Evolutionary conservation across 1,140 invertebrate genomes (phyloP).

Genomic region (Calosoma granatense): DNA sequence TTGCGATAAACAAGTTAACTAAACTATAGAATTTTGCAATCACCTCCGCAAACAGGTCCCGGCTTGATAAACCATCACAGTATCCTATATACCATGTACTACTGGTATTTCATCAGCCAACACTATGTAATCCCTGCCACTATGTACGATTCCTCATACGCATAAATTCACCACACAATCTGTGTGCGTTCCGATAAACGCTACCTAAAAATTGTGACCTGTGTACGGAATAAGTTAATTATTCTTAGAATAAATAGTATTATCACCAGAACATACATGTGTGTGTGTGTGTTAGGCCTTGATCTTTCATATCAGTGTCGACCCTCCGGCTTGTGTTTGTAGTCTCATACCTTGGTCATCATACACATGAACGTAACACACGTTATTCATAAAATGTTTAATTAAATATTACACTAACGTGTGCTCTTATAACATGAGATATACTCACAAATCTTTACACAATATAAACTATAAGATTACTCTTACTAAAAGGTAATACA

Average conservation of each 20-base stretch:
- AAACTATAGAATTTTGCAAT: too few species aligned
- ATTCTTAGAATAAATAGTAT: background rate
- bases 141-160: too few species aligned
- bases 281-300: background rate
- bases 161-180: too few species aligned
- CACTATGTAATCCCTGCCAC: too few species aligned
- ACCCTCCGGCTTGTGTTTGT: constrained; percentile 4
- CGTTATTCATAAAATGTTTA: background rate
- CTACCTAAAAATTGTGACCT: background rate
- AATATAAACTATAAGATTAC: background rate
- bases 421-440: background rate
- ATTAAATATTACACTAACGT: background rate
- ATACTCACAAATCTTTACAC: background rate
- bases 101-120: too few species aligned
- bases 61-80: too few species aligned
- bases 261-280: background rate
- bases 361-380: background rate
- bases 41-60: too few species aligned
- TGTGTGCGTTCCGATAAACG: background rate
- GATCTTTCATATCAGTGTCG: background rate
- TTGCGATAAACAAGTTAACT: too few species aligned
- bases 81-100: too few species aligned
- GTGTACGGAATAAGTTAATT: background rate
- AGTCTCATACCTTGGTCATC: background rate
- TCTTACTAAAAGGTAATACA: background rate